Percentiles rank a stretch among this genome's conserved stretches.
Evolutionary conservation across 2,113 vertebrate genomes (phyloP).

Genomic region (Cinclus cinclus): DNA sequence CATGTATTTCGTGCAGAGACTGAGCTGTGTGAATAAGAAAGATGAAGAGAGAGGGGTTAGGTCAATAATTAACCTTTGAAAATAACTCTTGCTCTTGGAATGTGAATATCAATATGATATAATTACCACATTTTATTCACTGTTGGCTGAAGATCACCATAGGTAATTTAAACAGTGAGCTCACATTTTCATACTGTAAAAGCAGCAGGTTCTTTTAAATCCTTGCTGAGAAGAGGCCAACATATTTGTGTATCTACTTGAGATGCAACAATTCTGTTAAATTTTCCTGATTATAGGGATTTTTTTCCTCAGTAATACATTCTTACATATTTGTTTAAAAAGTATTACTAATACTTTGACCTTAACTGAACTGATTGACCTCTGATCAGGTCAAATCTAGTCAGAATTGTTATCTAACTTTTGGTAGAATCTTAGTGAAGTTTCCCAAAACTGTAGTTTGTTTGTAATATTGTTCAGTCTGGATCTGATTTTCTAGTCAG

Average conservation of each 20-base stretch:
- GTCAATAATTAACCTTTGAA: slow-evolving; percentile 79
- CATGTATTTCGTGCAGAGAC: background rate
- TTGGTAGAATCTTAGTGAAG: background rate
- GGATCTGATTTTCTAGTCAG: background rate
- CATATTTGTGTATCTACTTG: background rate
- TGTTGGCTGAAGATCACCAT: slow-evolving; percentile 51
- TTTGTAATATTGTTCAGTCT: background rate
- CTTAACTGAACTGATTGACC: background rate
- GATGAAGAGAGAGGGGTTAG: slow-evolving; percentile 58
- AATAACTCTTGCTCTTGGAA: slow-evolving; percentile 65
- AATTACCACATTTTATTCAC: slow-evolving; percentile 70
- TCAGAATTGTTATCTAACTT: background rate
- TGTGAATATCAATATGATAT: slow-evolving; percentile 62
- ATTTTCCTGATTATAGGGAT: background rate
- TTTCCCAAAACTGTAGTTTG: background rate
- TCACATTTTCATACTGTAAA: slow-evolving; percentile 55
- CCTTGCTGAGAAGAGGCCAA: background rate
- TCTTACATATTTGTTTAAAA: background rate
- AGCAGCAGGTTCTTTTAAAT: background rate
- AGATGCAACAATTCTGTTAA: background rate
- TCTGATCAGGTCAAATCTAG: background rate
- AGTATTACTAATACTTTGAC: background rate
- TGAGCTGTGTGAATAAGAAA: slow-evolving; percentile 33
- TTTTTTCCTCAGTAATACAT: background rate
- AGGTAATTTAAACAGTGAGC: slow-evolving; percentile 66